phyloP scores from a whole-genome alignment of 2,888 invertebrate genomes.

The Subacronicta megacephala region DNA sequence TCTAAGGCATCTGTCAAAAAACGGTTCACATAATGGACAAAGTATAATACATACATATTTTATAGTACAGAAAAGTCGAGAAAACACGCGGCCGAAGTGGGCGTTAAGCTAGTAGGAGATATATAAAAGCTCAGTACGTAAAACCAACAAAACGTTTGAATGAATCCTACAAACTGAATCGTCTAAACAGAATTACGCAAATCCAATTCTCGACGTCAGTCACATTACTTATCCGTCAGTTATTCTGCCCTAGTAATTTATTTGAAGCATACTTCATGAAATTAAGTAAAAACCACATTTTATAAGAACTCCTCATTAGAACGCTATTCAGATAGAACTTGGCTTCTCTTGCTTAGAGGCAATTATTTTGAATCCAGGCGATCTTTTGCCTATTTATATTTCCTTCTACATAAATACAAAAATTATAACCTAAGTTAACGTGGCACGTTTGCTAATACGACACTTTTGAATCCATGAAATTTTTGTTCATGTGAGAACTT shows the following conservation, averaged over 20 bases:
- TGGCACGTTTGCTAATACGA: too few relatives aligned
- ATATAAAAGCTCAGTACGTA: neutral
- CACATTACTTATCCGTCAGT: conserved; percentile 17
- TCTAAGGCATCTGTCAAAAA: too few relatives aligned
- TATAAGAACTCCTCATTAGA: conserved; percentile 37
- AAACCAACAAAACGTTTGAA: conserved; percentile 2
- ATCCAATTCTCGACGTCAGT: conserved; percentile 17
- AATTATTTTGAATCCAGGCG: conserved; percentile 32
- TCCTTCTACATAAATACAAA: neutral
- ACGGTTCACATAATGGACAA: too few relatives aligned
- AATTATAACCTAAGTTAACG: conserved; percentile 2
- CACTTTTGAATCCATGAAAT: too few relatives aligned
- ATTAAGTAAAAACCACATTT: conserved; percentile 20
- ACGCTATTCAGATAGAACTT: conserved; percentile 15
- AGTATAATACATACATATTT: too few relatives aligned
- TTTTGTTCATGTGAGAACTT: too few relatives aligned
- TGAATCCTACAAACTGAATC: conserved; percentile 9
- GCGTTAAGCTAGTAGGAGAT: too few relatives aligned
- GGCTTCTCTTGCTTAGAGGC: conserved; percentile 5
- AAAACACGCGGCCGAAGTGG: too few relatives aligned
- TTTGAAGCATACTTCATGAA: conserved; percentile 13
- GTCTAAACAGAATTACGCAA: conserved; percentile 13
- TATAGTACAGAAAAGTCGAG: too few relatives aligned
- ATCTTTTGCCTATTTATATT: conserved; percentile 10
- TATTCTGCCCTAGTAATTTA: conserved; percentile 25